These are phyloP conservation scores for Dendrolimus kikuchii DNA, from an alignment of 1,140 invertebrate species.

Conservation along the genomic window DNA sequence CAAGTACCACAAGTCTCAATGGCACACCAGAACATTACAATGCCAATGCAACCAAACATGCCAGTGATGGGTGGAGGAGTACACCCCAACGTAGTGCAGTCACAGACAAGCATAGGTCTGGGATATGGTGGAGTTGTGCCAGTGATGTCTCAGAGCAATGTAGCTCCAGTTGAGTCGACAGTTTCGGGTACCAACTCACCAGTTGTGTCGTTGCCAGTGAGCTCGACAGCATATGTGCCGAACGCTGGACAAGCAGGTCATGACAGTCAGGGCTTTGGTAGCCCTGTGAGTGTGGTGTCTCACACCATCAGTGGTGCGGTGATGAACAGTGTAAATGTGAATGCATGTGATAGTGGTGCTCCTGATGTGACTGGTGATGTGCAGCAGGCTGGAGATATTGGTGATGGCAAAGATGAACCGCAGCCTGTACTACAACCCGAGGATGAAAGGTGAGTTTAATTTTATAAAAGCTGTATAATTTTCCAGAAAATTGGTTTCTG, in stretches of 20 bases:
- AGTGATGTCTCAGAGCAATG: conserved; percentile 66
- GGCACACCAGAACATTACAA: conserved; percentile 65
- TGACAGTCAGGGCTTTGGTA: conserved; percentile 68
- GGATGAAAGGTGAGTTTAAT: conserved; percentile 76
- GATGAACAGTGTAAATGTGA: conserved; percentile 66
- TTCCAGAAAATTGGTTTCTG: background rate
- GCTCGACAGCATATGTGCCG: conserved; percentile 55
- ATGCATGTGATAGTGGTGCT: conserved; percentile 59
- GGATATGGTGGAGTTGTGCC: conserved; percentile 62
- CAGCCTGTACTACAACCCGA: conserved; percentile 66
- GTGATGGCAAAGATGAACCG: conserved; percentile 62
- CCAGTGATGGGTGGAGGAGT: conserved; percentile 62
- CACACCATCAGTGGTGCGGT: conserved; percentile 63
- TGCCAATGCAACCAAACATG: conserved; percentile 67
- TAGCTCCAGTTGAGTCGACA: conserved; percentile 52
- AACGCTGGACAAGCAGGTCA: conserved; percentile 45
- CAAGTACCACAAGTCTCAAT: conserved; percentile 54
- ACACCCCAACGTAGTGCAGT: conserved; percentile 64
- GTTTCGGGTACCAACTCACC: conserved; percentile 70
- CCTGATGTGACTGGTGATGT: conserved; percentile 48
- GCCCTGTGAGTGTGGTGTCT: conserved; percentile 69
- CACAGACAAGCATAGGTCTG: conserved; percentile 65
- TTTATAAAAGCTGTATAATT: background rate
- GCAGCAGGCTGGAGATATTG: conserved; percentile 47
- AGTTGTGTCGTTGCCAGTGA: conserved; percentile 65